These are phyloP conservation scores for Lacerta bilineata DNA, from an alignment of 2,797 vertebrate species.

Conservation along the genomic window DNA sequence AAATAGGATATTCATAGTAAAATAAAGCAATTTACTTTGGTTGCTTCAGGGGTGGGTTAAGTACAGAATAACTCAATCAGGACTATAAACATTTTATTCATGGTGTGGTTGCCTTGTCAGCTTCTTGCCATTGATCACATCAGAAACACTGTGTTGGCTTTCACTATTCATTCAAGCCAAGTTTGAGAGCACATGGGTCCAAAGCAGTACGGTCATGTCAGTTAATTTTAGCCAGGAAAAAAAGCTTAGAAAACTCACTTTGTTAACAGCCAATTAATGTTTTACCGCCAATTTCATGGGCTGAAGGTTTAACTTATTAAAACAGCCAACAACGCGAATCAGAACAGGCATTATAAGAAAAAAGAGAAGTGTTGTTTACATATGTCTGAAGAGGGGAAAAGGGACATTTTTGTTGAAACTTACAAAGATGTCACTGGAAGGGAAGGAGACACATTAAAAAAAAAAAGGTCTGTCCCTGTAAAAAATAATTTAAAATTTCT, in stretches of 20 bases:
- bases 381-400: slow-evolving; percentile 57
- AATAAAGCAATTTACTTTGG: slow-evolving; percentile 13
- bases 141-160: slow-evolving; percentile 51
- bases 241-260: slow-evolving; percentile 60
- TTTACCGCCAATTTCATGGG: slow-evolving; percentile 70
- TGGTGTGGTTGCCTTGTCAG: slow-evolving; percentile 71
- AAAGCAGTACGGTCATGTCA: slow-evolving; percentile 36
- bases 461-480: slow-evolving; percentile 59
- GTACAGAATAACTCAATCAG: slow-evolving; percentile 49
- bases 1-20: background rate
- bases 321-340: slow-evolving; percentile 72
- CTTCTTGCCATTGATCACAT: slow-evolving; percentile 52
- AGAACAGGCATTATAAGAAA: slow-evolving; percentile 66
- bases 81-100: slow-evolving; percentile 82
- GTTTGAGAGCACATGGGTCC: slow-evolving; percentile 44
- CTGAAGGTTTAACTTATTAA: slow-evolving; percentile 73
- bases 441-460: slow-evolving; percentile 40
- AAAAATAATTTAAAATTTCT: slow-evolving; percentile 65
- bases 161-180: slow-evolving; percentile 58
- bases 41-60: slow-evolving; percentile 63
- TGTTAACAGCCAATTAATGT: slow-evolving; percentile 56
- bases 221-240: slow-evolving; percentile 62
- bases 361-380: slow-evolving; percentile 63
- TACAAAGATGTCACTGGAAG: slow-evolving; percentile 37
- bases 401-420: slow-evolving; percentile 59